Evolutionary conservation across 2,113 vertebrate genomes (phyloP), one percentile per base, ranked within the genome.

Genomic region (Channa argus): DNA sequence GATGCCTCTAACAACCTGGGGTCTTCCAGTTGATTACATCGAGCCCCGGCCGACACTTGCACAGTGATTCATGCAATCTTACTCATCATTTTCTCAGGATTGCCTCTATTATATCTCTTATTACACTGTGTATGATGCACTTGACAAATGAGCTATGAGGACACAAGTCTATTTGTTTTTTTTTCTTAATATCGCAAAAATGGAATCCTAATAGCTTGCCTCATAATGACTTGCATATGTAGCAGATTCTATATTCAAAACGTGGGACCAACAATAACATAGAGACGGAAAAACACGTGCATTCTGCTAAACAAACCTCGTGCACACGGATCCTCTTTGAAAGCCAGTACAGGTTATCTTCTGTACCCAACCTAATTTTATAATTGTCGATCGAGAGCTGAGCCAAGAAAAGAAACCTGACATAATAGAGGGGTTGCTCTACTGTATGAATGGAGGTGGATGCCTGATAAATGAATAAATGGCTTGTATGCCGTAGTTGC

Each of bases 21-120:
- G 34, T 76, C 82, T 73, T 63, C 34, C 9, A 9, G 71, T 49
- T 88, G 83, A 91, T 86, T 84, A 80, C 59, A 34, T 1, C 5
- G 5, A 12, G 44, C 56, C 56, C 82, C 34, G 62, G 53, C 71
- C 55, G 24, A 24, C 24, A 24, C 24, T 24, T 24, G 10, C 44
- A 52, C 53, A 64, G 14, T 79, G 71, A 86, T 70, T 90, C 74
- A 79, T 62, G 52, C 63, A 79, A 56, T 84, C 63, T 71, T 79
- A 73, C 74, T 75, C 77, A 83, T 83, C 74, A 78, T 73, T 74
- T 77, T 60, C 75, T 61, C 38, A 56, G 67, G 65, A 76, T 64
- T 71, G 78, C 78, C 67, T 84, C 68, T 52, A 83, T 82, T 78
- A 73, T 41, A 41, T 6, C 45, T 63, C 68, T 74, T 65, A 82